phyloP scores from a whole-genome alignment of 2,797 vertebrate genomes.

The Ctenopoma multispine region DNA sequence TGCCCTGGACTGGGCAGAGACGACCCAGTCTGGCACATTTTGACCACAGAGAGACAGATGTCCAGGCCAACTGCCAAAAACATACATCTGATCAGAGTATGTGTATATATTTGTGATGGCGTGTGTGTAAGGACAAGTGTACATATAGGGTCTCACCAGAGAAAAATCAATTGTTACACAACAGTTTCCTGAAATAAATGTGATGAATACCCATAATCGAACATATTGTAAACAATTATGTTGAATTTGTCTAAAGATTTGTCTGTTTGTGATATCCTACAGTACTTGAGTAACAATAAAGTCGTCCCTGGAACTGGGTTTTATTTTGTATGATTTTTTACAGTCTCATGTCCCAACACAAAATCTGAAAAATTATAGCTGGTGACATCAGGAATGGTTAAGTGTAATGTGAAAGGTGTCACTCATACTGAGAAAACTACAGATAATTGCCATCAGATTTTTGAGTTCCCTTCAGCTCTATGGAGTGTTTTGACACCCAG shows the following conservation, averaged over 20 bases:
- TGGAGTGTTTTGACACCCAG: no score
- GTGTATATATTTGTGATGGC: background rate
- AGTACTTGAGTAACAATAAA: no score
- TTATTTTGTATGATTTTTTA: background rate
- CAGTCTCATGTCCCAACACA: background rate
- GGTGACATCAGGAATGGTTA: background rate
- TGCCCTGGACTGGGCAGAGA: constrained; percentile 59
- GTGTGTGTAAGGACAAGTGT: background rate
- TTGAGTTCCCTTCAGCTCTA: no score
- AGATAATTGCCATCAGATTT: background rate
- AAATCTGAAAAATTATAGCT: background rate
- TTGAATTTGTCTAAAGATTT: no score
- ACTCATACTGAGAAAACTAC: background rate
- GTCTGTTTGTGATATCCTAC: no score
- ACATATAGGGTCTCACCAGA: background rate
- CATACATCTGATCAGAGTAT: constrained; percentile 44
- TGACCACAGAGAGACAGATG: constrained; percentile 73
- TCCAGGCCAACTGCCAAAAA: constrained; percentile 54
- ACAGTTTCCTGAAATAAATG: background rate
- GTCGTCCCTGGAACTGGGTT: background rate
- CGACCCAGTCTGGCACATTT: constrained; percentile 64
- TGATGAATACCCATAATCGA: background rate
- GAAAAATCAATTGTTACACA: background rate
- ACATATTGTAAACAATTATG: no score
- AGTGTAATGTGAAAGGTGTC: background rate